Conservation (phyloP, 2,797 vertebrate species). For the Sebastolobus altivelis region DNA sequence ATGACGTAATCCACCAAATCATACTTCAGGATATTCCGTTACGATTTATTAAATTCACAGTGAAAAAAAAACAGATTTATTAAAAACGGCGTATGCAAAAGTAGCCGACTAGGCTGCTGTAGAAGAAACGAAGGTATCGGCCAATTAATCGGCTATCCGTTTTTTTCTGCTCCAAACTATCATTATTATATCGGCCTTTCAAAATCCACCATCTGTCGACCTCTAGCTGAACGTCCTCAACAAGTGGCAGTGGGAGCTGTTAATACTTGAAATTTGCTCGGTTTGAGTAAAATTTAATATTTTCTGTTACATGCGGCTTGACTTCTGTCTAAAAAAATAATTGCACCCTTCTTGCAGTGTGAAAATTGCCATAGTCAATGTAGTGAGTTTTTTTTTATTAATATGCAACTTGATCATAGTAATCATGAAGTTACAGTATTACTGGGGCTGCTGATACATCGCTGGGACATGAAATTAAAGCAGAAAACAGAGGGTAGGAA, state of each 20-base stretch:
- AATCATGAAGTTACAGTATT: slow-evolving; percentile 5
- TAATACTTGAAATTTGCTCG: neutral
- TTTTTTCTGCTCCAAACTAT: no score
- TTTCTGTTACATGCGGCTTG: neutral
- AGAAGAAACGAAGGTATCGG: no score
- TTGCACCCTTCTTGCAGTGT: slow-evolving; percentile 1
- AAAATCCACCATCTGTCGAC: no score
- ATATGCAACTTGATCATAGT: slow-evolving; percentile 1
- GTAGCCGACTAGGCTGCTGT: no score
- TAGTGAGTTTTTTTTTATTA: slow-evolving; percentile 3
- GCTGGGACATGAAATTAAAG: neutral
- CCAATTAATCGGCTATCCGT: no score
- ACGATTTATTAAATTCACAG: no score
- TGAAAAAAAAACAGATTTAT: no score
- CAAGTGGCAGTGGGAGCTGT: neutral
- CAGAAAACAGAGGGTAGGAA: neutral
- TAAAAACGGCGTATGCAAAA: no score
- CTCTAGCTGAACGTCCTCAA: slow-evolving; percentile 16
- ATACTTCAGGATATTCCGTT: no score
- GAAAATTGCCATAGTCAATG: neutral
- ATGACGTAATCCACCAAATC: no score
- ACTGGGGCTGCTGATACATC: neutral
- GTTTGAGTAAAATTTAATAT: slow-evolving; percentile 15
- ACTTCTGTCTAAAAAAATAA: slow-evolving; percentile 10
- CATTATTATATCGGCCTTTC: no score